A percentile compares a stretch with the other conserved stretches of the same genome.
Evolutionary conservation across 2,888 invertebrate species (phyloP).

Genomic region (Dryococelus australis): DNA sequence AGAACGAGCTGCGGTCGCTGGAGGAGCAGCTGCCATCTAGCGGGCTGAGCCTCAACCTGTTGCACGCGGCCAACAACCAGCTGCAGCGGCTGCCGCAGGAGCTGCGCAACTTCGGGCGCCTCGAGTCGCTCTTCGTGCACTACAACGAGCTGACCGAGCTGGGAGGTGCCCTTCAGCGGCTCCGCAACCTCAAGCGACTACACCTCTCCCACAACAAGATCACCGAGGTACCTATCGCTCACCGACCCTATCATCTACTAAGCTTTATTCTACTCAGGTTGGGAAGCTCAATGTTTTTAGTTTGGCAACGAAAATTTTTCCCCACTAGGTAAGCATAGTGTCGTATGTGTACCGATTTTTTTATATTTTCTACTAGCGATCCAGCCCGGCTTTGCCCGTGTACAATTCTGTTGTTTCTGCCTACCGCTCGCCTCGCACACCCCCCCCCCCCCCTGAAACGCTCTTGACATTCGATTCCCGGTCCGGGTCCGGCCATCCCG

Average conservation of each 20-base stretch:
- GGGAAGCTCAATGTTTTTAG: no score
- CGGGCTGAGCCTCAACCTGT: constrained; percentile 70
- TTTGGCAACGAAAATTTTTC: no score
- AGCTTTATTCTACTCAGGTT: no score
- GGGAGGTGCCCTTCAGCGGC: constrained; percentile 75
- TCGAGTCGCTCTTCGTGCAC: constrained; percentile 76
- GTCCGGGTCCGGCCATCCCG: no score
- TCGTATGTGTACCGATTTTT: no score
- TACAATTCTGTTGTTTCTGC: no score
- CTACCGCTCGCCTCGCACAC: no score
- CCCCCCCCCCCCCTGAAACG: no score
- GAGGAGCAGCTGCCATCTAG: constrained; percentile 78
- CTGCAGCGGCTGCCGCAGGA: constrained; percentile 75
- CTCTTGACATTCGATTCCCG: no score
- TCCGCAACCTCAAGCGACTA: constrained; percentile 70
- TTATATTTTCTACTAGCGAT: no score
- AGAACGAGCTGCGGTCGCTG: constrained; percentile 75
- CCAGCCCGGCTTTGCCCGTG: no score
- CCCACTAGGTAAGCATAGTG: no score
- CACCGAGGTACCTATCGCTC: constrained; percentile 64
- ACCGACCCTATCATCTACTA: background rate
- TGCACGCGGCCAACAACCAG: constrained; percentile 78
- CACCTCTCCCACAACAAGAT: constrained; percentile 78
- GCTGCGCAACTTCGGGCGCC: constrained; percentile 70
- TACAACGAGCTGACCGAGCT: constrained; percentile 75